Base-by-base conservation (phyloP, 2,888 invertebrate species). In the Drosophila koepferae region DNA sequence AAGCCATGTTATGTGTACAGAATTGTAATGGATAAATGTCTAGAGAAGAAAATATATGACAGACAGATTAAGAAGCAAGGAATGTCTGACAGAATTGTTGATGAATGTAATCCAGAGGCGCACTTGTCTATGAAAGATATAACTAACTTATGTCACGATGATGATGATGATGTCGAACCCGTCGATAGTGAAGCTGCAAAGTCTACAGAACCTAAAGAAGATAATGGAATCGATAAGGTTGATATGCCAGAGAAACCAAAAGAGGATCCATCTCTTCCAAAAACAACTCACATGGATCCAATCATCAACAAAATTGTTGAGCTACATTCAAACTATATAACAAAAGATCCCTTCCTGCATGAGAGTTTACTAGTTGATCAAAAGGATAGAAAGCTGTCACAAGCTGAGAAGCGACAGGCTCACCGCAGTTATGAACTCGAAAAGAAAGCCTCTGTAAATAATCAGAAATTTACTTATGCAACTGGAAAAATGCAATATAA, bases 41-140 rank as follows among this genome's bases (percentile, higher is more conserved):
- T 99, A 79, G 99, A 99, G 92, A 97, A 98, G 93, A 98, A 98
- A 93, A 99, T 99, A 77, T 99, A 99, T 92, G 99, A 99, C 91
- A 94, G 99, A 36, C 99, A 99, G 94, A 98, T 99, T 75, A 98
- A 98, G 92, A 99, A 99, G 91, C 98, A 99, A 93, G 99, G 99
- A 68, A 98, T 99, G 97, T 97, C 99, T 0, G 99, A 99, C 93
- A 95, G 99, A 18, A 99, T 99, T 6, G 99, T 99, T 0, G 99
- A 99, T 93, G 99, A 99, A 92, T 97, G 99, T 91, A 98, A 99
- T 93, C 99, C 99, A 0, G 98, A 99, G 91, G 98, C 98, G 1
- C 97, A 97, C 92, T 94, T 98, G 38, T 97, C 97, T 2, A 95
- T 97, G 93, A 97, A 97, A 93, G 98, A 98, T 90, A 96, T 97